These are phyloP conservation scores for Prinia subflava DNA, from an alignment of 2,113 vertebrate species.

Conservation along the genomic window DNA sequence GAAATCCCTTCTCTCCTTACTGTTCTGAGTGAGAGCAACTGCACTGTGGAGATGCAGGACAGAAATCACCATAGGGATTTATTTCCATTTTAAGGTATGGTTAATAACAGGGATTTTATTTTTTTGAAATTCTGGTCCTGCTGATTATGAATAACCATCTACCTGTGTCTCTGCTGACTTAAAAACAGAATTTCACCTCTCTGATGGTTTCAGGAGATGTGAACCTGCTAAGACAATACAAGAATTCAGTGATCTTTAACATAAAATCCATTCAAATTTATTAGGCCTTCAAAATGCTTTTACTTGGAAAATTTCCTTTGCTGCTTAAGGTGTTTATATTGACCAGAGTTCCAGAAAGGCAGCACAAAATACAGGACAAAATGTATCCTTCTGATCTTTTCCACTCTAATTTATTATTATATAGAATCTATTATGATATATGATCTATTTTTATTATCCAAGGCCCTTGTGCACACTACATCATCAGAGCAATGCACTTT, in stretches of 20 bases:
- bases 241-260: neutral
- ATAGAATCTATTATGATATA: neutral
- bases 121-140: neutral
- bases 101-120: neutral
- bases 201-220: neutral
- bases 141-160: neutral
- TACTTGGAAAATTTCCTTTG: neutral
- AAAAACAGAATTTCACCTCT: neutral
- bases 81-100: neutral
- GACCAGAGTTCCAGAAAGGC: neutral
- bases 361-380: neutral
- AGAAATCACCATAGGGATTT: neutral
- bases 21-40: neutral
- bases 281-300: neutral
- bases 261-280: neutral
- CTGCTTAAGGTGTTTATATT: neutral
- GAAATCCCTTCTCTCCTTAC: neutral
- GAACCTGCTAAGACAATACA: neutral
- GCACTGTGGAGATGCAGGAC: neutral
- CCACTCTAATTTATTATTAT: neutral
- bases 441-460: neutral
- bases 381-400: neutral
- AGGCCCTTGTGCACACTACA: neutral
- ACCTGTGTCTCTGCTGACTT: neutral
- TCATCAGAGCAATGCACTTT: slow-evolving; percentile 34